Conservation (phyloP, 2,797 vertebrate genomes). For the Forpus xanthops region DNA sequence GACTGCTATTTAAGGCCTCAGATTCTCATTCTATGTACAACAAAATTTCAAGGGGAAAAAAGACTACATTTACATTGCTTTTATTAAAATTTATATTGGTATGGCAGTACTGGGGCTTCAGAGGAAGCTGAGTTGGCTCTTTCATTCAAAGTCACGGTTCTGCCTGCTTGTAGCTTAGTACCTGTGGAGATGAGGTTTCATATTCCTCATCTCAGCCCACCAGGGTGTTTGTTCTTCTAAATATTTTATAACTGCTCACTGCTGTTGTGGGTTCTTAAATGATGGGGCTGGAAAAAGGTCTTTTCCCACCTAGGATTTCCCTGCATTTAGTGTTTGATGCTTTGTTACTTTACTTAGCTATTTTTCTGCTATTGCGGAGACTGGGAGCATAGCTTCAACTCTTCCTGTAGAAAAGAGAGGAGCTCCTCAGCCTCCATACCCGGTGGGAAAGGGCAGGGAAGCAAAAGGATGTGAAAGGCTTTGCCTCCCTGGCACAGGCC, state of each 20-base stretch:
- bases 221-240: constrained; percentile 3
- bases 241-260: background rate
- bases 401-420: background rate
- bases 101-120: background rate
- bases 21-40: background rate
- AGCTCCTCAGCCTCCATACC: background rate
- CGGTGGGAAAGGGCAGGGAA: background rate
- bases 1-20: constrained; percentile 26
- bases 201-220: background rate
- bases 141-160: constrained; percentile 27
- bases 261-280: background rate
- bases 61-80: constrained; percentile 22
- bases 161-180: constrained; percentile 18
- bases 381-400: background rate
- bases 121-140: constrained; percentile 41
- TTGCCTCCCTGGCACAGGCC: background rate
- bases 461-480: background rate
- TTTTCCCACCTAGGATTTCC: background rate
- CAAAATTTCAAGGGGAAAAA: constrained; percentile 44
- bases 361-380: background rate
- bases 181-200: background rate
- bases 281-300: background rate
- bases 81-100: constrained; percentile 48
- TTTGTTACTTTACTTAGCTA: background rate
- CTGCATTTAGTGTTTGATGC: background rate